These are phyloP conservation scores for Dasypogon diadema DNA, from an alignment of 2,888 invertebrate species.

Conservation along the genomic window DNA sequence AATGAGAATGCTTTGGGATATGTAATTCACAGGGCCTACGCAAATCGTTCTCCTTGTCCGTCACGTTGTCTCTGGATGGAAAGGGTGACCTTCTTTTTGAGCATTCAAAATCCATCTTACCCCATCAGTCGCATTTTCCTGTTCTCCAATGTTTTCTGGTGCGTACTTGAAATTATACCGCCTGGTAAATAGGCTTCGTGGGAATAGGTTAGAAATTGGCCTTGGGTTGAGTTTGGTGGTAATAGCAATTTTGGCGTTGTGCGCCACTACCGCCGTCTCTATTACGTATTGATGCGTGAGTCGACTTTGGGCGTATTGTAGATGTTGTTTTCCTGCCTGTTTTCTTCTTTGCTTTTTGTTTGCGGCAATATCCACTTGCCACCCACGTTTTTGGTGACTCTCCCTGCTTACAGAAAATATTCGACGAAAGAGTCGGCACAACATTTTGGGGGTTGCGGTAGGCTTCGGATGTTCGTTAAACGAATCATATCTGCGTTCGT, in stretches of 20 bases:
- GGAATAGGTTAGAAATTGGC: too few relatives aligned
- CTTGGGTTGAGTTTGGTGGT: too few relatives aligned
- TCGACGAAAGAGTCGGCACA: slow-evolving; percentile 17
- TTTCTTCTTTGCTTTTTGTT: neutral
- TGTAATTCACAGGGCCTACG: neutral
- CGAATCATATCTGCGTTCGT: neutral
- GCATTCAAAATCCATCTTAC: too few relatives aligned
- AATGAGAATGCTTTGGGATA: neutral
- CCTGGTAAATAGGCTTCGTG: too few relatives aligned
- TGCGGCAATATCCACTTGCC: neutral
- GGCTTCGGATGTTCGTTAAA: slow-evolving; percentile 10
- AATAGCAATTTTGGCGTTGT: too few relatives aligned
- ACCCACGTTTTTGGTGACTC: neutral
- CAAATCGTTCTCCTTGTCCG: neutral
- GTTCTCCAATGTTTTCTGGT: too few relatives aligned
- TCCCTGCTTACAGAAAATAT: neutral
- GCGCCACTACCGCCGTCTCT: neutral
- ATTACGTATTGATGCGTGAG: neutral
- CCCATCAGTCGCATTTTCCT: too few relatives aligned
- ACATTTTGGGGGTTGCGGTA: slow-evolving; percentile 38
- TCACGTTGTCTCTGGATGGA: neutral
- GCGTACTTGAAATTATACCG: too few relatives aligned
- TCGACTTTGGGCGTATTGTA: neutral
- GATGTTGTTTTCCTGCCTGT: neutral
- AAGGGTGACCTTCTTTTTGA: too few relatives aligned